A percentile compares a stretch with the other conserved stretches of the same genome.
Conservation (phyloP, 2,113 vertebrate genomes). For the Jacana jacana region DNA sequence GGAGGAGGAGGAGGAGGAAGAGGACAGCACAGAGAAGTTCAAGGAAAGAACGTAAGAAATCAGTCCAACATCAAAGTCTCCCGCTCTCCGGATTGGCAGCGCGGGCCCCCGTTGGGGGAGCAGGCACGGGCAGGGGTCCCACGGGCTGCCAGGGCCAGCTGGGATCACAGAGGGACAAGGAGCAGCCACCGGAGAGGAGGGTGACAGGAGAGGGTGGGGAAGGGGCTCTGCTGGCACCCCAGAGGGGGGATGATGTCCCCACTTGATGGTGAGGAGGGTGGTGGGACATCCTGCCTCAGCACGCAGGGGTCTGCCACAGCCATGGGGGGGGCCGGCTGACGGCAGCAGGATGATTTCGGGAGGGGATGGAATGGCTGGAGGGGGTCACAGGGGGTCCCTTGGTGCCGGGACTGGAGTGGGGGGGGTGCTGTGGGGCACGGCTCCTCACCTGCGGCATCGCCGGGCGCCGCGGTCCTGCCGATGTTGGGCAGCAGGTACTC, state of each 20-base stretch:
- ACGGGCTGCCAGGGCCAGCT: rapidly evolving
- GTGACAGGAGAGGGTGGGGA: rapidly evolving
- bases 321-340: rapidly evolving
- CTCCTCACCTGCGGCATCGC: conserved; percentile 90
- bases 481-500: conserved; percentile 98
- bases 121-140: background rate
- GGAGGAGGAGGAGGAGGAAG: conserved; percentile 73
- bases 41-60: conserved; percentile 68
- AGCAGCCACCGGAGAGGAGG: background rate
- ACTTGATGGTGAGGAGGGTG: rapidly evolving
- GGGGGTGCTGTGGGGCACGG: rapidly evolving
- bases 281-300: rapidly evolving
- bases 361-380: background rate
- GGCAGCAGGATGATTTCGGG: rapidly evolving
- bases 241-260: rapidly evolving
- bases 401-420: rapidly evolving
- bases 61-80: background rate
- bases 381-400: background rate
- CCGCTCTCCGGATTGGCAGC: background rate
- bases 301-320: rapidly evolving
- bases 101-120: rapidly evolving
- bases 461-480: conserved; percentile 84
- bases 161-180: background rate
- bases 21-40: conserved; percentile 78
- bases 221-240: background rate